Conservation (phyloP, 92 coral and sea anemone species). For the Plumapathes pennacea region DNA sequence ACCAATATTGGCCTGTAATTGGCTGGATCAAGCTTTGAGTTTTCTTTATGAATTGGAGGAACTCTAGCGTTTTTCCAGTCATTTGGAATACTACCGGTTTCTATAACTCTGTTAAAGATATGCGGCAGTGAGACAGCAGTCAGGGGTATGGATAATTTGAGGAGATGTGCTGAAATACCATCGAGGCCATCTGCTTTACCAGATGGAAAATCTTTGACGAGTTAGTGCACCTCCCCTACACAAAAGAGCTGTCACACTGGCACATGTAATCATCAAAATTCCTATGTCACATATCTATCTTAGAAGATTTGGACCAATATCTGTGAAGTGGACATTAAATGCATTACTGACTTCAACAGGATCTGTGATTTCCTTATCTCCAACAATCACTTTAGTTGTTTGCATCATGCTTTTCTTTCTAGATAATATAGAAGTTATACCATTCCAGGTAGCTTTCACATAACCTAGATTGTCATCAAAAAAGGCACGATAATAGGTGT, state of each 20-base stretch:
- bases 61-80: constrained; percentile 20
- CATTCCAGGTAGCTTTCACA: constrained; percentile 33
- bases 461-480: constrained; percentile 20
- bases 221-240: background rate
- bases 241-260: constrained; percentile 2
- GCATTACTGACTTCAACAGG: constrained; percentile 16
- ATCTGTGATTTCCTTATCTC: constrained; percentile 19
- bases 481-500: constrained; percentile 13
- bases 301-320: constrained; percentile 21
- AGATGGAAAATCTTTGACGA: constrained; percentile 6
- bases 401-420: constrained; percentile 14
- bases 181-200: constrained; percentile 20
- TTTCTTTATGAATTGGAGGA: constrained; percentile 9
- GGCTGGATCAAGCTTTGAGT: constrained; percentile 10
- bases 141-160: constrained; percentile 2
- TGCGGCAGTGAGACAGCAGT: constrained; percentile 8
- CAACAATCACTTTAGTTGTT: constrained; percentile 14
- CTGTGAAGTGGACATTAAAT: constrained; percentile 21
- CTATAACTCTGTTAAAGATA: constrained; percentile 3
- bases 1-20: constrained; percentile 14
- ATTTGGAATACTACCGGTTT: constrained; percentile 8
- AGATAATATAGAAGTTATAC: constrained; percentile 29
- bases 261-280: constrained; percentile 7
- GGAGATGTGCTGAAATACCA: constrained; percentile 10
- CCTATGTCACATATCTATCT: constrained; percentile 5